Evolutionary conservation across 2,113 vertebrate species (phyloP).

Genomic region (Puma concolor): DNA sequence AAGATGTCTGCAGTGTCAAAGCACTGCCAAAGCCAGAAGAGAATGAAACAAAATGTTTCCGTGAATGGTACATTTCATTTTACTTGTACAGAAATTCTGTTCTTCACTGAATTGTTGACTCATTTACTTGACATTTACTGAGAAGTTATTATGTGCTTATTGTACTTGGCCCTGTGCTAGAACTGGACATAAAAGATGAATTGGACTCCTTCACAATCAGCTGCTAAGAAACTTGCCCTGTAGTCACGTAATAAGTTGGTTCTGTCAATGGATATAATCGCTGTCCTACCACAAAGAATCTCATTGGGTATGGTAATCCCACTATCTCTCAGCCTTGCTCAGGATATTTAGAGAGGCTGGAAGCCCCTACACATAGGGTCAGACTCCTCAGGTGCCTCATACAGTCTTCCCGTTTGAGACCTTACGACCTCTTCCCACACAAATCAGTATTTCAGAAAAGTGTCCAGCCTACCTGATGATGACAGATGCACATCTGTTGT

Average conservation of each 20-base stretch:
- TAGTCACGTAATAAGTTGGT: neutral
- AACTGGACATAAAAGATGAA: neutral
- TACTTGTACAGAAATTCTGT: neutral
- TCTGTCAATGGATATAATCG: neutral
- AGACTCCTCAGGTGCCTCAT: neutral
- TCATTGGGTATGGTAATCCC: neutral
- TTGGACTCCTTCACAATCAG: neutral
- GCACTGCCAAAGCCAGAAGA: neutral
- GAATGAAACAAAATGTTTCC: neutral
- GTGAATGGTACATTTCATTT: neutral
- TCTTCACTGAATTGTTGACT: constrained; percentile 12
- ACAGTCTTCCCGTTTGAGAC: neutral
- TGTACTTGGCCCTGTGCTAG: neutral
- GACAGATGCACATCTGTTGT: neutral
- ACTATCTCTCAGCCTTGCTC: neutral
- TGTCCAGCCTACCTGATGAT: neutral
- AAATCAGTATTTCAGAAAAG: neutral
- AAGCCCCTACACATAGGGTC: neutral
- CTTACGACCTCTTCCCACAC: neutral
- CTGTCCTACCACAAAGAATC: neutral
- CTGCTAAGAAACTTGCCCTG: neutral
- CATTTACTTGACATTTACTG: constrained; percentile 14
- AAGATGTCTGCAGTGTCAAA: neutral
- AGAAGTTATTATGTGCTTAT: neutral
- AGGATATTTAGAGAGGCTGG: neutral